Evolutionary conservation across 2,797 vertebrate genomes (phyloP).

Genomic region (Sus cebifrons): DNA sequence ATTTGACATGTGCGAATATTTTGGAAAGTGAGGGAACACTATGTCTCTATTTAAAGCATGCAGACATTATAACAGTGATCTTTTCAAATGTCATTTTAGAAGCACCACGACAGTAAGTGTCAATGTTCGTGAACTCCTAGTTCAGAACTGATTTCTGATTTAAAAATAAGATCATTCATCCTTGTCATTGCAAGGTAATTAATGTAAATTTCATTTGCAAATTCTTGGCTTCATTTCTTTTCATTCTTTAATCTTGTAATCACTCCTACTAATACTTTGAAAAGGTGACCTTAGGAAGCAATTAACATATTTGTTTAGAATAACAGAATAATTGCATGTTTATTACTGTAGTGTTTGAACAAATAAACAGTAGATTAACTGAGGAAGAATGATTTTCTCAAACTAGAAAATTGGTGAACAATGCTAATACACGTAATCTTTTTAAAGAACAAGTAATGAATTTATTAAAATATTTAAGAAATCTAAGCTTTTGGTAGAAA

Average conservation of each 20-base stretch:
- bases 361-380: constrained; percentile 73
- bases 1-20: background rate
- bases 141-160: constrained; percentile 83
- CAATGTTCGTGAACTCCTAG: constrained; percentile 72
- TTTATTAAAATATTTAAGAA: constrained; percentile 34
- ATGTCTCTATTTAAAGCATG: background rate
- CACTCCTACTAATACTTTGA: constrained; percentile 74
- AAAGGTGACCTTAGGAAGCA: constrained; percentile 83
- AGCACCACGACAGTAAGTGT: constrained; percentile 81
- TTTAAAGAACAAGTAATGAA: constrained; percentile 27
- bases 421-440: constrained; percentile 24
- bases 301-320: constrained; percentile 85
- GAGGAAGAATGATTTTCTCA: constrained; percentile 37
- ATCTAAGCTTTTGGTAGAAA: constrained; percentile 43
- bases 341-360: constrained; percentile 43
- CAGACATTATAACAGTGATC: background rate
- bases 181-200: constrained; percentile 86
- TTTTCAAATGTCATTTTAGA: constrained; percentile 77
- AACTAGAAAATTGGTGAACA: constrained; percentile 38
- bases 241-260: constrained; percentile 87
- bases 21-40: background rate
- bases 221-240: constrained; percentile 78
- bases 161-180: constrained; percentile 88
- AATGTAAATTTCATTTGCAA: constrained; percentile 88
- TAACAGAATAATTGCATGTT: constrained; percentile 68